Evolutionary conservation across 2,888 invertebrate genomes (phyloP), one percentile per base, ranked within the genome.

Genomic region (Tortrix viridana): DNA sequence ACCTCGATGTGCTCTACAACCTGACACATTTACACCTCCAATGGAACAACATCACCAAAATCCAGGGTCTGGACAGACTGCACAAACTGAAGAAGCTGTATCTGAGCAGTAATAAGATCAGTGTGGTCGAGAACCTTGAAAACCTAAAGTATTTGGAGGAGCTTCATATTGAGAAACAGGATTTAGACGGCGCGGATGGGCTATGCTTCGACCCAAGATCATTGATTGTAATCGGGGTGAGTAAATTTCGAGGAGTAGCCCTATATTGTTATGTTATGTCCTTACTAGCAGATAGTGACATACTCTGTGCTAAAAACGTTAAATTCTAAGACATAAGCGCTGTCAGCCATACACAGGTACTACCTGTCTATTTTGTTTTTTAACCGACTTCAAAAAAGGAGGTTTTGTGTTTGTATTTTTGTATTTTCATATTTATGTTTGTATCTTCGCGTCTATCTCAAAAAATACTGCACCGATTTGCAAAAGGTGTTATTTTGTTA

Each of bases 41-140:
- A 84, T 96, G 95, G 88, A 97, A 97, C 78, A 94, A 94, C 78
- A 95, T 97, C 67, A 88, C 86, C 0, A 94, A 94, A 81, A 93
- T 97, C 1, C 94, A 95, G 74, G 95, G 95, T 53, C 80, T 97
- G 44, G 82, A 93, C 14, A 80, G 82, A 19, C 85, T 96, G 58
- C 85, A 81, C 37, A 95, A 95, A 67, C 85, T 98, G 57, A 95
- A 95, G 69, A 96, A 97, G 81, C 79, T 98, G 2, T 98, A 97
- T 80, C 81, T 96, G 65, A 94, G 95, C 0, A 93, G 94, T 69
- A 96, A 96, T 79, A 85, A 84, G 65, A 95, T 96, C 47, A 91
- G 92, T 61, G 94, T 96, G 0, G 87, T 96, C 0, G 96, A 96
- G 82, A 95, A 95, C 66, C 84, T 96, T 64, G 94, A 95, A 67